These are phyloP conservation scores for Hyles euphorbiae DNA, from an alignment of 1,140 invertebrate species.

Conservation along the genomic window DNA sequence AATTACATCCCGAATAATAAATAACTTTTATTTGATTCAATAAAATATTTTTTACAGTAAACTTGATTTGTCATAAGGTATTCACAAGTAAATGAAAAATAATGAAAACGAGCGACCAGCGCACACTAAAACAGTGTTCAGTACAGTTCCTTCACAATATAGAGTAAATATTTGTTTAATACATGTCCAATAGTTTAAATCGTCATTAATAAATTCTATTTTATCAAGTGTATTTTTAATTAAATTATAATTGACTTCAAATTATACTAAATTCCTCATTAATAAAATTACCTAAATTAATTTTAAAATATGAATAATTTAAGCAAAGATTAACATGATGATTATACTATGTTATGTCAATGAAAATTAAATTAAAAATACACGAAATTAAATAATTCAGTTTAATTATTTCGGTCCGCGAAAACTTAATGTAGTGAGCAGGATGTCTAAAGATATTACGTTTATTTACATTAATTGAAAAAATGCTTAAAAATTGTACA, in stretches of 20 bases:
- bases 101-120: too few species aligned
- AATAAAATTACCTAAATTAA: not conserved
- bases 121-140: too few species aligned
- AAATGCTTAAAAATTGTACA: not conserved
- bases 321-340: not conserved
- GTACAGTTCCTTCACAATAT: too few species aligned
- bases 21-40: not conserved
- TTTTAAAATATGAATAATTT: not conserved
- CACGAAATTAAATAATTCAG: too few species aligned
- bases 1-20: not conserved
- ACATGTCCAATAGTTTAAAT: too few species aligned
- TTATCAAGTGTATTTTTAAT: too few species aligned
- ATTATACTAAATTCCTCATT: not conserved
- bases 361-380: too few species aligned
- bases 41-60: not conserved
- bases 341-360: not conserved
- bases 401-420: too few species aligned
- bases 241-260: too few species aligned
- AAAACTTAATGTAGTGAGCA: too few species aligned
- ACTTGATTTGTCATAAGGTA: not conserved
- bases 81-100: not conserved
- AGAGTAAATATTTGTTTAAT: too few species aligned
- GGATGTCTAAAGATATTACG: slow-evolving; percentile 3
- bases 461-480: slow-evolving; percentile 1
- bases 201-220: too few species aligned